These are phyloP conservation scores for Myotis findleyi DNA, from an alignment of 2,797 vertebrate species.

Conservation along the genomic window DNA sequence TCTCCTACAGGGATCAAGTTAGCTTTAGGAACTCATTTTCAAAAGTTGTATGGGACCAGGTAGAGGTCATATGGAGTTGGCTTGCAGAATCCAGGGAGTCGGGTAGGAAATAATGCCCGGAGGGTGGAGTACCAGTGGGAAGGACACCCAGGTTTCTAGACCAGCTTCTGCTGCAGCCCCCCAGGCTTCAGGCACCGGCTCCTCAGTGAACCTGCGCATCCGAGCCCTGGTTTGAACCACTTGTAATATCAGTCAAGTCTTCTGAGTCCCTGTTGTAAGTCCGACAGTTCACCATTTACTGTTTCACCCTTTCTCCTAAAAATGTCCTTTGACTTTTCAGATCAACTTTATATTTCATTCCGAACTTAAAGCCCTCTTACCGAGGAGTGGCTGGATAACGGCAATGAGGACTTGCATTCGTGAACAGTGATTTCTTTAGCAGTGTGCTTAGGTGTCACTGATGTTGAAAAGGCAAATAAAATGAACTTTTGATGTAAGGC, in stretches of 20 bases:
- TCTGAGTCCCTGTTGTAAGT: background rate
- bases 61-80: background rate
- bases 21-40: background rate
- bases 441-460: background rate
- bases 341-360: background rate
- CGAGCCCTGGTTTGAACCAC: background rate
- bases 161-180: background rate
- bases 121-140: background rate
- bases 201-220: background rate
- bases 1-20: constrained; percentile 7
- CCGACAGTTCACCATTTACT: background rate
- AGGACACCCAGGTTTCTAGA: background rate
- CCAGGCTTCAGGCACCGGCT: background rate
- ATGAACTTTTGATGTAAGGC: background rate
- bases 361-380: background rate
- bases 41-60: background rate
- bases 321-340: background rate
- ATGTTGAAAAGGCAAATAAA: constrained; percentile 40
- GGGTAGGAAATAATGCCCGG: background rate
- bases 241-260: background rate
- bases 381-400: background rate
- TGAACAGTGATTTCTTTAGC: background rate
- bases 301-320: background rate
- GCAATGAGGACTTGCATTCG: background rate
- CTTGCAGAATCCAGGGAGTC: background rate